Percentiles rank a stretch among this genome's conserved stretches.
Conservation (phyloP, 2,888 invertebrate species). For the Lycocerus yunnanus region DNA sequence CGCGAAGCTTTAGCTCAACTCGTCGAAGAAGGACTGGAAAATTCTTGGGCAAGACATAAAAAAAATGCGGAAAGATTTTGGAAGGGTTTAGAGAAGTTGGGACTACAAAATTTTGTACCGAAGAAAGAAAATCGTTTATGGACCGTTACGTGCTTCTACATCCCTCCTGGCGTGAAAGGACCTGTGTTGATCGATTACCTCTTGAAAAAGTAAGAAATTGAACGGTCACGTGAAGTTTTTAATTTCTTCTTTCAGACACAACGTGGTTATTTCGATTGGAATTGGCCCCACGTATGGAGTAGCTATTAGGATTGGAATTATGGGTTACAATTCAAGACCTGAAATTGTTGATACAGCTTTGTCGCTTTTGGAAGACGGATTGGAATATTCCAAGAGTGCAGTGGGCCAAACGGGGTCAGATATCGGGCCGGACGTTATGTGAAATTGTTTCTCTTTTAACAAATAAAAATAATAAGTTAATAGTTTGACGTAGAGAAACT, state of each 20-base stretch:
- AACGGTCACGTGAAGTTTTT: too few relatives aligned
- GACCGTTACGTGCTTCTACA: slow-evolving; percentile 66
- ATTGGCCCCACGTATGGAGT: slow-evolving; percentile 77
- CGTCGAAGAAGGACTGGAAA: slow-evolving; percentile 69
- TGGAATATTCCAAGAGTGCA: slow-evolving; percentile 10
- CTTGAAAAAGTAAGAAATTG: slow-evolving; percentile 34
- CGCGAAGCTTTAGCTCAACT: slow-evolving; percentile 74
- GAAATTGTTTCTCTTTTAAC: neutral
- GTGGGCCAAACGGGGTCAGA: neutral
- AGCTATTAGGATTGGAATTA: slow-evolving; percentile 78
- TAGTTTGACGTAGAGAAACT: too few relatives aligned
- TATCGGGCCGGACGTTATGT: neutral
- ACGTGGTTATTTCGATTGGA: slow-evolving; percentile 76
- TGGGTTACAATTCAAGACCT: slow-evolving; percentile 66
- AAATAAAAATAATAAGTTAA: neutral
- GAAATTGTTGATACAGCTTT: slow-evolving; percentile 46
- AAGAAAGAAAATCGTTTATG: slow-evolving; percentile 66
- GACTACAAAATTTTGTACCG: slow-evolving; percentile 69
- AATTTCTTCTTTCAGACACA: slow-evolving; percentile 54
- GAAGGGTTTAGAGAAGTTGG: slow-evolving; percentile 65
- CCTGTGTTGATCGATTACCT: slow-evolving; percentile 41
- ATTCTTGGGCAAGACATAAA: slow-evolving; percentile 70
- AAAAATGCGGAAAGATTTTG: slow-evolving; percentile 66
- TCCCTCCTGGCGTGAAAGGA: slow-evolving; percentile 68
- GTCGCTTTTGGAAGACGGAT: slow-evolving; percentile 47